These are phyloP conservation scores for Maconellicoccus hirsutus DNA, from an alignment of 1,140 invertebrate genomes.

Conservation along the genomic window DNA sequence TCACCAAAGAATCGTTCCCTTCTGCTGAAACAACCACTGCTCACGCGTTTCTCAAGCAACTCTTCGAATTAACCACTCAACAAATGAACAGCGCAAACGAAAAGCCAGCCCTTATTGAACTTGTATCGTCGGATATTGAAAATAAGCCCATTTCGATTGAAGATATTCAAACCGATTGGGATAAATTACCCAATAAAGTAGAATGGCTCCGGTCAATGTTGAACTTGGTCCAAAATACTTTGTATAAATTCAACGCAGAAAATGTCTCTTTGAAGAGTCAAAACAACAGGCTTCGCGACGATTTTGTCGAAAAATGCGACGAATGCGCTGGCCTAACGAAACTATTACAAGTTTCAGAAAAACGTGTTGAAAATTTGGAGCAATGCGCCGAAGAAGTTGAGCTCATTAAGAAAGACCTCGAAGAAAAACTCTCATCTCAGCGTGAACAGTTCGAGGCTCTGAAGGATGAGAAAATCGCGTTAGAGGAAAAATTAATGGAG, in stretches of 20 bases:
- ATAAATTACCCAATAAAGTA: background rate
- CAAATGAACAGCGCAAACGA: background rate
- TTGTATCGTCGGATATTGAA: background rate
- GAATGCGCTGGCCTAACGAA: background rate
- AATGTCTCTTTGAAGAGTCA: background rate
- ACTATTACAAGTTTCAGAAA: background rate
- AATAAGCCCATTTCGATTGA: background rate
- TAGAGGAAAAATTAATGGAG: background rate
- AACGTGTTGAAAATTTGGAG: background rate
- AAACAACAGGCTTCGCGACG: background rate
- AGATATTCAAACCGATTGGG: background rate
- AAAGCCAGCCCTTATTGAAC: background rate
- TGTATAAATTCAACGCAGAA: background rate
- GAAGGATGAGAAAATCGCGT: background rate
- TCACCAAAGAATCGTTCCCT: background rate
- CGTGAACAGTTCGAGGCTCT: background rate
- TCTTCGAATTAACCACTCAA: background rate
- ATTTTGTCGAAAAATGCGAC: constrained; percentile 14
- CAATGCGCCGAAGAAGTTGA: background rate
- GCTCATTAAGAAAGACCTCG: background rate
- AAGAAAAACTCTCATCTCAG: background rate
- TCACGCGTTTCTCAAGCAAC: background rate
- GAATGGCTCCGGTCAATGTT: background rate
- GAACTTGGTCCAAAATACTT: background rate
- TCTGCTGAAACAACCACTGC: background rate